These are phyloP conservation scores for Phylloscopus collybita DNA, from an alignment of 2,797 vertebrate genomes.

Conservation along the genomic window DNA sequence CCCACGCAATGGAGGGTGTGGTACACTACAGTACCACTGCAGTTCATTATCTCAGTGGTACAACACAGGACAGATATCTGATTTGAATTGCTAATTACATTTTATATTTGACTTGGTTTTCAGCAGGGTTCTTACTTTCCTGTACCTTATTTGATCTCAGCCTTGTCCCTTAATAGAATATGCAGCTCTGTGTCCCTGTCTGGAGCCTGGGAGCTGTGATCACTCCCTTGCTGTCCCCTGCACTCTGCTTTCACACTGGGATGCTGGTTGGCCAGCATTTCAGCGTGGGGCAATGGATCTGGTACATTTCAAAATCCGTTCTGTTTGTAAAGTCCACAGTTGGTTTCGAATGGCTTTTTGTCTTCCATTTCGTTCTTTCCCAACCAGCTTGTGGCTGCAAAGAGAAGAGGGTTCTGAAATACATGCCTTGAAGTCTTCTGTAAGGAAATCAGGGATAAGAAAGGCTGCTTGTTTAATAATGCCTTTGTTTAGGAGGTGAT, in stretches of 20 bases:
- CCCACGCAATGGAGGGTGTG: neutral
- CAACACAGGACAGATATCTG: neutral
- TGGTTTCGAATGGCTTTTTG: neutral
- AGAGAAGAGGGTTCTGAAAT: neutral
- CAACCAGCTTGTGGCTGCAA: neutral
- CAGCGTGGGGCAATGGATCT: neutral
- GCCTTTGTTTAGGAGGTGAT: neutral
- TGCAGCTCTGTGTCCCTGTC: neutral
- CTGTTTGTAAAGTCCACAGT: neutral
- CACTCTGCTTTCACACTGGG: neutral
- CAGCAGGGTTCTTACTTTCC: neutral
- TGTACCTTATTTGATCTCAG: neutral
- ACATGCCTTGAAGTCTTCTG: neutral
- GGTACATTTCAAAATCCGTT: neutral
- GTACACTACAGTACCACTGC: neutral
- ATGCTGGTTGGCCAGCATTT: neutral
- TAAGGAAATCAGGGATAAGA: neutral
- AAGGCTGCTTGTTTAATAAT: neutral
- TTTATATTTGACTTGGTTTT: neutral
- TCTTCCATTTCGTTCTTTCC: neutral
- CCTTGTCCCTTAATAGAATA: neutral
- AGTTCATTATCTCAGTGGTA: neutral
- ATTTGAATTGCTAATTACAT: neutral
- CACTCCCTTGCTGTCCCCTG: neutral
- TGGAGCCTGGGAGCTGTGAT: neutral